A percentile compares a stretch with the other conserved stretches of the same genome.
phyloP scores from a whole-genome alignment of 2,888 invertebrate species.

The Idaea biselata region DNA sequence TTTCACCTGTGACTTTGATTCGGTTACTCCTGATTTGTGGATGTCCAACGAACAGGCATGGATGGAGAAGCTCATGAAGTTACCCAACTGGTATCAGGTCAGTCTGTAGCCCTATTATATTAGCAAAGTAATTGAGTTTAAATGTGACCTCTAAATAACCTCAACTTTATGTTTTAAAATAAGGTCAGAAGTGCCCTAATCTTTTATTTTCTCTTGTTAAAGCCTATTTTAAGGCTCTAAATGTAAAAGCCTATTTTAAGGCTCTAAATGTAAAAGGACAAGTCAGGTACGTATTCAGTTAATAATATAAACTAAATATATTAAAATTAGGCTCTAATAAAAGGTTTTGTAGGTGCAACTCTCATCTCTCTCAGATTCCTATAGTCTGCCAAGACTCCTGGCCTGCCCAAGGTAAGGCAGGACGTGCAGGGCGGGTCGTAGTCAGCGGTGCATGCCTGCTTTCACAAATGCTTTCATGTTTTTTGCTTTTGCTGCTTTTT shows the following conservation, averaged over 20 bases:
- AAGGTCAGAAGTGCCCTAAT: background rate
- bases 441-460: too few relatives aligned
- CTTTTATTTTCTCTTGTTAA: background rate
- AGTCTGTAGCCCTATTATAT: background rate
- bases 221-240: background rate
- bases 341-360: too few relatives aligned
- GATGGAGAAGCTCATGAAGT: constrained; percentile 60
- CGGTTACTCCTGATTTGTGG: constrained; percentile 72
- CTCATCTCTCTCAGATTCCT: too few relatives aligned
- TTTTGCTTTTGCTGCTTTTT: too few relatives aligned
- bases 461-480: too few relatives aligned
- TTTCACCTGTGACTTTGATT: constrained; percentile 57
- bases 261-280: too few relatives aligned
- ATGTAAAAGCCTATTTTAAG: background rate
- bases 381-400: too few relatives aligned
- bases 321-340: too few relatives aligned
- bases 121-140: background rate
- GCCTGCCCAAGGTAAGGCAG: too few relatives aligned
- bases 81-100: constrained; percentile 67
- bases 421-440: too few relatives aligned
- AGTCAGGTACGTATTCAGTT: too few relatives aligned
- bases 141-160: constrained; percentile 64
- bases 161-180: constrained; percentile 23
- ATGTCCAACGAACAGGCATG: constrained; percentile 70
- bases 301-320: too few relatives aligned